phyloP scores from a whole-genome alignment of 2,113 vertebrate genomes.

The Hemichromis elongatus region DNA sequence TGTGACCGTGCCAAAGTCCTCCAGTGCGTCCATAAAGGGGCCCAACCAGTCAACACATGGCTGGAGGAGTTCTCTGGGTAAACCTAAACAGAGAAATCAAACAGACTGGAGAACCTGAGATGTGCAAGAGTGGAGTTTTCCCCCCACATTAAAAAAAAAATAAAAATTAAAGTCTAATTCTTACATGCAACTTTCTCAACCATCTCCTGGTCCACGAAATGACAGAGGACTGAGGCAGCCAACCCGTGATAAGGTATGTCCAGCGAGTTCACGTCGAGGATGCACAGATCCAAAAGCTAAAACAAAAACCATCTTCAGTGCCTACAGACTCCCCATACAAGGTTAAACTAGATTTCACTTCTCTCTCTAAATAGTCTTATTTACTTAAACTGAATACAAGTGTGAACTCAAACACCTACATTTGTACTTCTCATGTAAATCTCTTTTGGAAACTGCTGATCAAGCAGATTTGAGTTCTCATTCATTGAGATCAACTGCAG shows the following conservation, averaged over 20 bases:
- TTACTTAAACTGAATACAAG: neutral
- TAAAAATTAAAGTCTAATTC: no score
- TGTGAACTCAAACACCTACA: constrained; percentile 52
- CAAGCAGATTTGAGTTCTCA: constrained; percentile 75
- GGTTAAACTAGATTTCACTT: neutral
- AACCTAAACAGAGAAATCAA: constrained; percentile 51
- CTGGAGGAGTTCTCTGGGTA: constrained; percentile 78
- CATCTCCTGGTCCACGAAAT: constrained; percentile 76
- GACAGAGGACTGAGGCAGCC: constrained; percentile 81
- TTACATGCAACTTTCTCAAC: constrained; percentile 82
- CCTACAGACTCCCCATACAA: neutral
- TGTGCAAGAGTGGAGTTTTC: neutral
- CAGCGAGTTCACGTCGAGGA: constrained; percentile 81
- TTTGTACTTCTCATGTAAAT: constrained; percentile 83
- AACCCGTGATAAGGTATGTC: constrained; percentile 83
- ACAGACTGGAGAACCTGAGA: neutral
- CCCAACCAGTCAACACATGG: constrained; percentile 85
- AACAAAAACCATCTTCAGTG: neutral
- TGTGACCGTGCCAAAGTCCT: constrained; percentile 57
- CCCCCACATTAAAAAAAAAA: no score
- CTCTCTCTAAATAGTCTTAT: neutral
- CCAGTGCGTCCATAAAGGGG: constrained; percentile 73
- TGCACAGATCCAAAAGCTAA: constrained; percentile 87
- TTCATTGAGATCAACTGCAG: constrained; percentile 83
- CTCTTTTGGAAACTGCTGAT: constrained; percentile 88